phyloP scores from a whole-genome alignment of 2,113 vertebrate species.

The Onychostruthus taczanowskii region DNA sequence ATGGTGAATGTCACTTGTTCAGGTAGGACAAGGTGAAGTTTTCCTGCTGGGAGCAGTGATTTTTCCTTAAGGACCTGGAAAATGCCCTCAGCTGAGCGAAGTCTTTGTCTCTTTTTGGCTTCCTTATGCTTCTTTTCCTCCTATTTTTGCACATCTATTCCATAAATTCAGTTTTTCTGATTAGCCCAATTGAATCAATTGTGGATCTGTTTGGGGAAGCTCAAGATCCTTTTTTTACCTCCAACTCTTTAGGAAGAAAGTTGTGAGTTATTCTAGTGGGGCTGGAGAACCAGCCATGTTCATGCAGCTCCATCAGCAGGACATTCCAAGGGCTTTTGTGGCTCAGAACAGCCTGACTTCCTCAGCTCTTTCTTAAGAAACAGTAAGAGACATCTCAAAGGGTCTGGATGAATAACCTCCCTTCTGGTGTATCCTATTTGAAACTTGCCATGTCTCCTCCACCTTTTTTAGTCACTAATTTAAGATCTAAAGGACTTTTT shows the following conservation, averaged over 20 bases:
- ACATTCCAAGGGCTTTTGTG: not conserved
- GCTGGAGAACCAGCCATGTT: not conserved
- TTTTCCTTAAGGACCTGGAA: not conserved
- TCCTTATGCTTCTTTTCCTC: not conserved
- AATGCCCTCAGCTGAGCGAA: not conserved
- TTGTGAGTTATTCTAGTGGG: not conserved
- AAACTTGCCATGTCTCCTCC: not conserved
- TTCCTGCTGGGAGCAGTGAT: not conserved
- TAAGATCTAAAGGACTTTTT: not conserved
- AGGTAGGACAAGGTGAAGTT: constrained; percentile 16
- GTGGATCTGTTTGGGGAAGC: not conserved
- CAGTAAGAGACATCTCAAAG: not conserved
- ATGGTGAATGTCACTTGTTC: constrained; percentile 6
- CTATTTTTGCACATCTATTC: not conserved
- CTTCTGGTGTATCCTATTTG: not conserved
- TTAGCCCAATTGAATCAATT: not conserved
- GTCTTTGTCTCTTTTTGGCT: not conserved
- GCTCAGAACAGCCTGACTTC: not conserved
- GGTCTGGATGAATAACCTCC: not conserved
- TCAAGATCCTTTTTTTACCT: not conserved
- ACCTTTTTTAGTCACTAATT: not conserved
- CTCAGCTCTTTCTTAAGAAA: not conserved
- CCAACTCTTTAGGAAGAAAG: not conserved
- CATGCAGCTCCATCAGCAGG: not conserved
- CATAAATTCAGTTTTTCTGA: constrained; percentile 4